phyloP scores from a whole-genome alignment of 92 coral and sea anemone species.

The Parazoanthus atlanticus region DNA sequence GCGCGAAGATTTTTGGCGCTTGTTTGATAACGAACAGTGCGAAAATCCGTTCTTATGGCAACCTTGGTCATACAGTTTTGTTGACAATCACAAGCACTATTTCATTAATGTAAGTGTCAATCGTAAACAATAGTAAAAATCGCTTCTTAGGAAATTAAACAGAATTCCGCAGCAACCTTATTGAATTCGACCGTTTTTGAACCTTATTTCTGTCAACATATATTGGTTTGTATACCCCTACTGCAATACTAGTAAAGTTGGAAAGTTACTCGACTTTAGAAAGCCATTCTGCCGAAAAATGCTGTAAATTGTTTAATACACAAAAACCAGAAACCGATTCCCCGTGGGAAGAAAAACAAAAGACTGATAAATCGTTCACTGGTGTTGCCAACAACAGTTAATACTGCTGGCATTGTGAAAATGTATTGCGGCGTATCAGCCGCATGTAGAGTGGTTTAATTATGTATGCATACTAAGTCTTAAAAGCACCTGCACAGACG shows the following conservation, averaged over 20 bases:
- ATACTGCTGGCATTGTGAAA: not conserved
- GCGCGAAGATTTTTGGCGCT: constrained; percentile 37
- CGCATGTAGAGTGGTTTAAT: not conserved
- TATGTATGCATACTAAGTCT: too few relatives aligned
- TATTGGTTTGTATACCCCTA: not conserved
- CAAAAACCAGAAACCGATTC: not conserved
- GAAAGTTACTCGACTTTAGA: not conserved
- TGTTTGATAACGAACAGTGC: constrained; percentile 14
- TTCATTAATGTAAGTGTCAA: not conserved
- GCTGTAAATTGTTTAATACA: not conserved
- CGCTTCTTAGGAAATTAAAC: not conserved
- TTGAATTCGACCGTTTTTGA: not conserved
- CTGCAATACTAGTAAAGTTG: not conserved
- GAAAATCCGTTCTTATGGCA: constrained; percentile 22
- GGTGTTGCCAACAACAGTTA: not conserved
- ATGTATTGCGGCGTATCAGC: not conserved
- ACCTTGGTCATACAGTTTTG: constrained; percentile 12
- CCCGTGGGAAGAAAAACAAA: not conserved
- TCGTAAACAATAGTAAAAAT: constrained; percentile 2
- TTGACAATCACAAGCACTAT: constrained; percentile 21
- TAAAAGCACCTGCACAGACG: too few relatives aligned
- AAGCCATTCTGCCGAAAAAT: not conserved
- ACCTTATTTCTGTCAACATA: not conserved
- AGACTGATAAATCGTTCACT: not conserved
- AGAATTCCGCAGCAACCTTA: not conserved